Evolutionary conservation across 1,140 invertebrate species (phyloP), one percentile per base, ranked within the genome.

Genomic region (Dolichoris vasculosae): DNA sequence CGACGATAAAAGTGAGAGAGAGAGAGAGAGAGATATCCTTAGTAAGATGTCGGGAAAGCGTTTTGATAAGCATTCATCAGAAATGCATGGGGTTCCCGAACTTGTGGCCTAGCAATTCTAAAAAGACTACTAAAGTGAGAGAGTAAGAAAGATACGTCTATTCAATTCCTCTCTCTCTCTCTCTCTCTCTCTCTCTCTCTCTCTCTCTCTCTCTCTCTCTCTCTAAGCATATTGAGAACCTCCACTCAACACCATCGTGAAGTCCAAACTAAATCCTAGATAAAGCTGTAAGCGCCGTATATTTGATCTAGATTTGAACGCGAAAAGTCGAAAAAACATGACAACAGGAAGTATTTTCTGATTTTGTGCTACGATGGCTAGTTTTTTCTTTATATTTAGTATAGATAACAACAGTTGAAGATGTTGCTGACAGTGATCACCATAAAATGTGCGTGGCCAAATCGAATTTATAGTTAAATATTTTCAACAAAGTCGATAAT

Each of bases 221-320:
- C 32, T 43, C 67, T 55, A 81, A 59, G 46, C 20, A 51, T 64
- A 77, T 38, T 86, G 86, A 86, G 88, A 86, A 87, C 71, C 83
- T 51, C 48, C 59, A 80, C 76, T 63, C 71, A 32, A 55, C 26
- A 48, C 67, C 38, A 84, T 82, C 79, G 86, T 71, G 87, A 89
- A 90, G 89, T 90, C 90, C 89, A 89, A 91, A 91, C 88, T 88
- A 91, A 93, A 91, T 90, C 88, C 89, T 75, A 90, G 91, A 92
- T 92, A 93, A 92, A 89, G 85, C 85, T 78, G 73, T 51, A 17
- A 87, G 85, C 82, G 87, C 73, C 87, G 85, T 89, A 88, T 87
- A 88, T 86, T 88, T 87, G 90, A 90, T 91, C 89, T 89, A 87
- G 89, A 90, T 90, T 87, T 86, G 83, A 80, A 78, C 32, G 78